Evolutionary conservation across 2,113 vertebrate genomes (phyloP).

Genomic region (Corythaeola cristata): DNA sequence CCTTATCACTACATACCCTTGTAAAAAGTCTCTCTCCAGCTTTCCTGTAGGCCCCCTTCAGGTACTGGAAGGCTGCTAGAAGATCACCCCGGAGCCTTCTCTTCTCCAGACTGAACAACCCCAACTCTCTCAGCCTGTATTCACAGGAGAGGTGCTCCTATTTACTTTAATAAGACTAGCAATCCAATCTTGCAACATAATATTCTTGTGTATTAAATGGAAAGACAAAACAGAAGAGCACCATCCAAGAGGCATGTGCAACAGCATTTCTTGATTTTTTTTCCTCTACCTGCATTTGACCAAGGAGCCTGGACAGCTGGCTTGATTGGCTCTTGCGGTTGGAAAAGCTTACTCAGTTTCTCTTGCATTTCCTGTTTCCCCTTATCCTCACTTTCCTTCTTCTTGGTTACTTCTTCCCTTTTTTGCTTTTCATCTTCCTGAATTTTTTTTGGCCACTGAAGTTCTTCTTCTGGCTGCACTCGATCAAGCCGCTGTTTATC

Average conservation of each 20-base stretch:
- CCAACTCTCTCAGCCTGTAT: too few species aligned
- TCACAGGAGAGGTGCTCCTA: too few species aligned
- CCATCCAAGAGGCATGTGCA: not conserved
- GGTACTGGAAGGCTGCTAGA: too few species aligned
- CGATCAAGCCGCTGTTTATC: conserved; percentile 77
- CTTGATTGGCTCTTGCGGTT: conserved; percentile 80
- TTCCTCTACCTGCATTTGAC: conserved; percentile 79
- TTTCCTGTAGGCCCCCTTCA: too few species aligned
- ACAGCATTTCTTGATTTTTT: not conserved
- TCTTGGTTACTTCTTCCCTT: conserved; percentile 76
- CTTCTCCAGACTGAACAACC: too few species aligned
- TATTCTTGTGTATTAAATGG: not conserved
- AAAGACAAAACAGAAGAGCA: not conserved
- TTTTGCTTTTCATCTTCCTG: conserved; percentile 78
- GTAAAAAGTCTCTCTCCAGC: too few species aligned
- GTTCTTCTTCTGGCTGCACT: conserved; percentile 70
- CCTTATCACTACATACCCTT: too few species aligned
- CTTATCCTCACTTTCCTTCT: conserved; percentile 77
- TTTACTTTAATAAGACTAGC: not conserved
- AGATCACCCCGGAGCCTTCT: too few species aligned
- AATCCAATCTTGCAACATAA: not conserved
- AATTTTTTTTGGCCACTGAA: conserved; percentile 53
- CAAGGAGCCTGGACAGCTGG: conserved; percentile 79
- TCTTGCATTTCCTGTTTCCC: conserved; percentile 84
- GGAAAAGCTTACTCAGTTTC: conserved; percentile 87